phyloP scores from a whole-genome alignment of 2,888 invertebrate genomes.

The Encarsia formosa region DNA sequence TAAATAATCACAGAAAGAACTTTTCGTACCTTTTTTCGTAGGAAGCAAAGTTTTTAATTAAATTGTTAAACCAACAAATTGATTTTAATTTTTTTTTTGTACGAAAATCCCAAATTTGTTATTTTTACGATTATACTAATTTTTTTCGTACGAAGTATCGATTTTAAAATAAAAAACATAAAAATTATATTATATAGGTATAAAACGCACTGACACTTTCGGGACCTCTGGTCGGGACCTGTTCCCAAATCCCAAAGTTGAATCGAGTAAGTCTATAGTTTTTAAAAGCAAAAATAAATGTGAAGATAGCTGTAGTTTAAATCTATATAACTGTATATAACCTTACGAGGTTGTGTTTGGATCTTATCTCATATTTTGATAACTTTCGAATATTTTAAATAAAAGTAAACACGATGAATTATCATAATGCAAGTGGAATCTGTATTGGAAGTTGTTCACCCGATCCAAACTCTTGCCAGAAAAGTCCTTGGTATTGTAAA shows the following conservation, averaged over 20 bases:
- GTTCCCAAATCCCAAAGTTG: too few species aligned
- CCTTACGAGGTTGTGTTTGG: background rate
- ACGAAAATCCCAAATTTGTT: background rate
- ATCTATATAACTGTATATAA: background rate
- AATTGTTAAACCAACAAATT: too few species aligned
- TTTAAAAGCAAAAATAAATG: background rate
- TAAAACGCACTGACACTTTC: too few species aligned
- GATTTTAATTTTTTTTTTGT: too few species aligned
- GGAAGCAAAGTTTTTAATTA: too few species aligned
- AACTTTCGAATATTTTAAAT: conserved; percentile 5
- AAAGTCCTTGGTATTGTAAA: conserved; percentile 36
- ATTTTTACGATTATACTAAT: background rate
- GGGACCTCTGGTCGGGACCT: too few species aligned
- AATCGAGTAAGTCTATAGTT: too few species aligned
- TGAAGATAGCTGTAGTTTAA: conserved; percentile 12
- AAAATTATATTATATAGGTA: too few species aligned
- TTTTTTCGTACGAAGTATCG: background rate
- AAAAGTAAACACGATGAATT: conserved; percentile 35
- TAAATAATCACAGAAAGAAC: too few species aligned
- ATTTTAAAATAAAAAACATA: background rate
- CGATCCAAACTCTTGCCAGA: conserved; percentile 28
- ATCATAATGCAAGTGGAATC: conserved; percentile 35
- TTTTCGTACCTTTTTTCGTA: too few species aligned
- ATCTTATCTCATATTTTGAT: conserved; percentile 5
- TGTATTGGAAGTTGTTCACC: conserved; percentile 37